Evolutionary conservation across 2,888 invertebrate species (phyloP), one percentile per base, ranked within the genome.

Genomic region (Nesidiocoris tenuis): DNA sequence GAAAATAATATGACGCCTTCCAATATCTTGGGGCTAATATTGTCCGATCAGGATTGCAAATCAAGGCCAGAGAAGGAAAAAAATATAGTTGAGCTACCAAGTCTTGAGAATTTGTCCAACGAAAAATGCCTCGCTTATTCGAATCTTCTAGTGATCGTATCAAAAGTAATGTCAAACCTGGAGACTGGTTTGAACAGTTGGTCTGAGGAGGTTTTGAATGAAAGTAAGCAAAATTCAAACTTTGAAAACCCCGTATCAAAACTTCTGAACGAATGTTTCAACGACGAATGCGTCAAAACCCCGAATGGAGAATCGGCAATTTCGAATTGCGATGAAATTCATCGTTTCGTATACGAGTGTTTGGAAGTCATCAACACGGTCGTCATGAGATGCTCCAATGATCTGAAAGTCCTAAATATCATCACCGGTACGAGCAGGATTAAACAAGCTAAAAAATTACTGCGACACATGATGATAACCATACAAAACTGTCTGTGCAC

Each of bases 401-500:
- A 23, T 21, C 18, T 2, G 56, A 67, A 56, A 59, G 12, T 39
- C 1, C 9, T 64, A 0, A 64, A 64, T 24, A 23, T 39, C 1
- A 1, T 1, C 17, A 18, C 12, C 25, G 9, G 54, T 1, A 19
- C 1, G 7, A 25, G 17, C 5, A 0, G 39, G 18, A 16, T 17
- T 3, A 65, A 39, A 12, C 39, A 67, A 56, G 55, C 21, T 9
- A 65, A 65, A 39, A 39, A 19, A 9, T 65, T 25, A 2, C 9
- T 70, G 70, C 17, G 22, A 17, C 22, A 24, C 3, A 17, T 59
- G 17, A 70, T 70, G 59, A 18, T 17, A 1, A 57, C 12, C 1
- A 59, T 70, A n/a, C 57, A 70, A 70, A 22, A 57, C 24, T 57
- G 24, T 19, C 1, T 70, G 24, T 59, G 23, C 18, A 24, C n/a